Conservation (phyloP, 2,797 vertebrate genomes). For the Acipenser ruthenus region DNA sequence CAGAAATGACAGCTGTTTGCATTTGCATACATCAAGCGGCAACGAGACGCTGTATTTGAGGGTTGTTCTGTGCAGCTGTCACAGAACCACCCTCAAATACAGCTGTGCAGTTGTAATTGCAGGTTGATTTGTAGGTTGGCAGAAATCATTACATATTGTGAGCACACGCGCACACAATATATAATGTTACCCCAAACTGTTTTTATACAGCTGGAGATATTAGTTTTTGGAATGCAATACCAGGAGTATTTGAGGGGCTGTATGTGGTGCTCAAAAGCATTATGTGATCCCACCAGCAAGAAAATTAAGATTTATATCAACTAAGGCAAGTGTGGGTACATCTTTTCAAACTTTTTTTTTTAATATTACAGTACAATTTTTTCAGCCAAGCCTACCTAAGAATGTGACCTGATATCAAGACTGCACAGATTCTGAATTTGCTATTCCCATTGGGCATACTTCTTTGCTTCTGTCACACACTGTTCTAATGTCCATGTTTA, state of each 20-base stretch:
- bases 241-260: no score
- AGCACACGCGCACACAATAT: no score
- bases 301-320: no score
- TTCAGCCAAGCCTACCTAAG: conserved; percentile 28
- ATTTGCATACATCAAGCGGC: conserved; percentile 51
- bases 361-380: no score
- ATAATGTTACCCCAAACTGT: no score
- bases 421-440: conserved; percentile 9
- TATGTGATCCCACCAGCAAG: no score
- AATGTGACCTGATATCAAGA: conserved; percentile 13
- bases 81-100: conserved; percentile 3
- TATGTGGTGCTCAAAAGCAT: no score
- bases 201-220: no score
- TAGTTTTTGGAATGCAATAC: no score
- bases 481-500: conserved; percentile 5
- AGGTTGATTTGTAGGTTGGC: conserved; percentile 39
- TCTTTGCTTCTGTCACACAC: conserved; percentile 14
- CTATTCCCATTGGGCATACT: conserved; percentile 10
- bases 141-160: conserved; percentile 23
- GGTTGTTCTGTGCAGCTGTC: conserved; percentile 37
- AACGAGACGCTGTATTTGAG: conserved; percentile 35
- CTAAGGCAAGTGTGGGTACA: no score
- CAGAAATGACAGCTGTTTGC: conserved; percentile 47
- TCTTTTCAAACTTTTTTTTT: no score
- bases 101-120: conserved; percentile 31